Conservation (phyloP, 2,113 vertebrate species). For the Campylomormyrus tamandua region DNA sequence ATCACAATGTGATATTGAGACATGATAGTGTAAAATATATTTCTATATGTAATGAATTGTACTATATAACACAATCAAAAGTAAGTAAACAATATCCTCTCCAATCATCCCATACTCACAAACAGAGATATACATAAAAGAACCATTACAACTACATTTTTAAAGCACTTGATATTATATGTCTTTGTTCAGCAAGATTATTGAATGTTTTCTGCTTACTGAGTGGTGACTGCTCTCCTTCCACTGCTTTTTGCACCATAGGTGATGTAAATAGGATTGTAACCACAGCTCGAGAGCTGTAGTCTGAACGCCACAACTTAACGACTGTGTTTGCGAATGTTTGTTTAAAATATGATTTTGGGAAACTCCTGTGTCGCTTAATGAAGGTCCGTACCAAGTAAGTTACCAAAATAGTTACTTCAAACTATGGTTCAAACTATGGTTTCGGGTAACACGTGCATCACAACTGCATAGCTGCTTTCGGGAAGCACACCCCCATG, state of each 20-base stretch:
- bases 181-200: not conserved
- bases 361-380: not conserved
- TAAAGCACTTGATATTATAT: not conserved
- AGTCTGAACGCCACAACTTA: not conserved
- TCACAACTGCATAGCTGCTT: not conserved
- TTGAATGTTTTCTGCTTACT: not conserved
- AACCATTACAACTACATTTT: not conserved
- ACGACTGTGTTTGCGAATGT: not conserved
- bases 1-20: not conserved
- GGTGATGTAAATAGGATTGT: not conserved
- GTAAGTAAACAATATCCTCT: not conserved
- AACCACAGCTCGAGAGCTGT: not conserved
- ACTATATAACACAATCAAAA: not conserved
- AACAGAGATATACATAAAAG: not conserved
- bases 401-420: not conserved
- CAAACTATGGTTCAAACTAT: not conserved
- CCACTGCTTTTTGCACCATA: not conserved
- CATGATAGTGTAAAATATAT: not conserved
- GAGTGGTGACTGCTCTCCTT: not conserved
- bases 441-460: not conserved
- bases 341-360: not conserved
- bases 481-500: not conserved
- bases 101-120: not conserved
- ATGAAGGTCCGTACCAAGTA: not conserved
- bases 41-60: not conserved